These are phyloP conservation scores for Erinaceus europaeus DNA, from an alignment of 2,113 vertebrate genomes.

Conservation along the genomic window DNA sequence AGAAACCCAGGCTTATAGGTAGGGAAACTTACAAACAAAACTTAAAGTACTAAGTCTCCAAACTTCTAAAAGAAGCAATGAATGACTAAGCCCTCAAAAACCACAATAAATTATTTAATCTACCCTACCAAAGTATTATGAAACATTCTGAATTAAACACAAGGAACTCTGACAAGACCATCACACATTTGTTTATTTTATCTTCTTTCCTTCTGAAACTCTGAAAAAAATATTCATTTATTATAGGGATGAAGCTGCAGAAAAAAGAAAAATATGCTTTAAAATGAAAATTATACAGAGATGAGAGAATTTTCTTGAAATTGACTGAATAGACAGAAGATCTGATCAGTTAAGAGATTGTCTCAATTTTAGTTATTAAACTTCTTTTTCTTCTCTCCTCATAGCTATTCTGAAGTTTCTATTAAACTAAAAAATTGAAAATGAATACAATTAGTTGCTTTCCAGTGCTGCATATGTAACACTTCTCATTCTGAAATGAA, in stretches of 20 bases:
- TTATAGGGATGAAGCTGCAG: background rate
- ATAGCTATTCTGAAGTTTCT: conserved; percentile 57
- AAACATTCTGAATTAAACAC: conserved; percentile 7
- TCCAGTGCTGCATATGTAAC: conserved; percentile 57
- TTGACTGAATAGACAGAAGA: conserved; percentile 14
- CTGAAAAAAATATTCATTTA: background rate
- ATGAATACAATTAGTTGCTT: conserved; percentile 63
- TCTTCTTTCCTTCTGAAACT: background rate
- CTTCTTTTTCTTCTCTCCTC: background rate
- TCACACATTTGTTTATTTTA: background rate
- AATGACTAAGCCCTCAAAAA: conserved; percentile 22
- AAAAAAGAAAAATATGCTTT: conserved; percentile 51
- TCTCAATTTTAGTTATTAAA: conserved; percentile 41
- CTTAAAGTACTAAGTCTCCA: background rate
- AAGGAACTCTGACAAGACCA: background rate
- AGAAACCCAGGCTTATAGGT: background rate
- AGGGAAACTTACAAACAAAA: background rate
- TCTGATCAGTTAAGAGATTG: background rate
- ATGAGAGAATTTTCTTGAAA: conserved; percentile 55
- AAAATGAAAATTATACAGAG: conserved; percentile 8
- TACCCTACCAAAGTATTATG: conserved; percentile 11
- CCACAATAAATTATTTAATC: conserved; percentile 32
- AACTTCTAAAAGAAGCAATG: background rate
- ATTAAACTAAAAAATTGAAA: conserved; percentile 68
- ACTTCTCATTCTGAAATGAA: conserved; percentile 65